These are phyloP conservation scores for Orchesellides sinensis DNA, from an alignment of 2,888 invertebrate species.

Conservation along the genomic window DNA sequence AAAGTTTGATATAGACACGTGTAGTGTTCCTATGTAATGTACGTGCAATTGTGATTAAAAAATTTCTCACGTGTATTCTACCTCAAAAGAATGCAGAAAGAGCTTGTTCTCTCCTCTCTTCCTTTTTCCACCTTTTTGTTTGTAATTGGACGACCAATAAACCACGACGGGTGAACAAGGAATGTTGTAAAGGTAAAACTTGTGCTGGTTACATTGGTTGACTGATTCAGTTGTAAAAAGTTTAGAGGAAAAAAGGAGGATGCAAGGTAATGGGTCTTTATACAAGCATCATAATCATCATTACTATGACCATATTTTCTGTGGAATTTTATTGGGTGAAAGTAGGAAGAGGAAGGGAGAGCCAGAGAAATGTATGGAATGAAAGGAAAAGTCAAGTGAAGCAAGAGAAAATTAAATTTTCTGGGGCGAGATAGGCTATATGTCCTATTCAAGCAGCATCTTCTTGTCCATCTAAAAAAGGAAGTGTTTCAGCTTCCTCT, in stretches of 20 bases:
- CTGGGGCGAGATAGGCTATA: neutral
- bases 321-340: neutral
- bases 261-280: neutral
- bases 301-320: neutral
- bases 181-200: neutral
- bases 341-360: neutral
- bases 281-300: too few relatives aligned
- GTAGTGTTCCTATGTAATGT: too few relatives aligned
- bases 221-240: too few relatives aligned
- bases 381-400: neutral
- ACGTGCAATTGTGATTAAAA: too few relatives aligned
- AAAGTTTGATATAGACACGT: neutral
- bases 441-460: neutral
- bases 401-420: neutral
- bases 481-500: neutral
- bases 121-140: too few relatives aligned
- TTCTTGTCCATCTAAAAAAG: neutral
- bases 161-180: neutral
- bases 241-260: neutral
- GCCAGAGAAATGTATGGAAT: neutral
- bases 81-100: conserved; percentile 23
- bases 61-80: conserved; percentile 13
- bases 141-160: neutral
- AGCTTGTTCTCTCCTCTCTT: too few relatives aligned
- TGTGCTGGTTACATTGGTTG: too few relatives aligned